Evolutionary conservation across 2,797 vertebrate species (phyloP).

Genomic region (Betta splendens): DNA sequence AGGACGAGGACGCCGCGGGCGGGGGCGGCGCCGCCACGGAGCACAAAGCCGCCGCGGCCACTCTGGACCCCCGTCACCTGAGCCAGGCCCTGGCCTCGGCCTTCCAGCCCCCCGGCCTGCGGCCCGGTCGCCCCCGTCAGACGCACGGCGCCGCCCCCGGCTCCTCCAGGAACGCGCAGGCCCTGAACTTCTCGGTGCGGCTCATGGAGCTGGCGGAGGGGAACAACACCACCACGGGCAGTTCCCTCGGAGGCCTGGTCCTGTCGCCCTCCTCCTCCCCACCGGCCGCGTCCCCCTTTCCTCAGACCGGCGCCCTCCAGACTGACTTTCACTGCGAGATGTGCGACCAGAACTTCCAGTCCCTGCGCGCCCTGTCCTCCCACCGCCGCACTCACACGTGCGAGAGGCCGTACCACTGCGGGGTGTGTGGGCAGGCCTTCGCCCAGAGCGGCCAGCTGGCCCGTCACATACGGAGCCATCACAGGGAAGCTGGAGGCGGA

Average conservation of each 20-base stretch:
- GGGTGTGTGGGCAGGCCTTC: conserved; percentile 81
- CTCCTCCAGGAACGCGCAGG: conserved; percentile 50
- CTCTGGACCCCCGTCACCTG: conserved; percentile 77
- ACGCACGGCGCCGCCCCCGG: conserved; percentile 29
- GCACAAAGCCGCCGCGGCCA: conserved; percentile 56
- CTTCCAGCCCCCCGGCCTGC: conserved; percentile 66
- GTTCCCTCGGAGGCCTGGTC: conserved; percentile 58
- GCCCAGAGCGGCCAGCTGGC: conserved; percentile 82
- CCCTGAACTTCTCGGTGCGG: conserved; percentile 82
- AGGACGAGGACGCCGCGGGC: conserved; percentile 31
- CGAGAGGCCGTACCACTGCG: conserved; percentile 81
- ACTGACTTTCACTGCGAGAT: conserved; percentile 75
- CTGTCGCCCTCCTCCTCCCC: conserved; percentile 78
- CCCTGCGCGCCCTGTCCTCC: conserved; percentile 82
- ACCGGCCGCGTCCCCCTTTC: conserved; percentile 75
- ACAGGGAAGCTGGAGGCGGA: conserved; percentile 49
- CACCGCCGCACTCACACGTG: conserved; percentile 84
- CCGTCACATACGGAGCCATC: conserved; percentile 82
- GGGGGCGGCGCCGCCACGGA: conserved; percentile 25
- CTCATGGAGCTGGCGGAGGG: conserved; percentile 79
- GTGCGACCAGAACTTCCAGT: conserved; percentile 84
- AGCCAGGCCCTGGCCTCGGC: conserved; percentile 75
- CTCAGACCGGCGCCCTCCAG: conserved; percentile 55
- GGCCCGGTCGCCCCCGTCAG: conserved; percentile 58
- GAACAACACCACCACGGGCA: conserved; percentile 43